phyloP scores from a whole-genome alignment of 1,140 invertebrate species.

The Heliconius eleuchia region DNA sequence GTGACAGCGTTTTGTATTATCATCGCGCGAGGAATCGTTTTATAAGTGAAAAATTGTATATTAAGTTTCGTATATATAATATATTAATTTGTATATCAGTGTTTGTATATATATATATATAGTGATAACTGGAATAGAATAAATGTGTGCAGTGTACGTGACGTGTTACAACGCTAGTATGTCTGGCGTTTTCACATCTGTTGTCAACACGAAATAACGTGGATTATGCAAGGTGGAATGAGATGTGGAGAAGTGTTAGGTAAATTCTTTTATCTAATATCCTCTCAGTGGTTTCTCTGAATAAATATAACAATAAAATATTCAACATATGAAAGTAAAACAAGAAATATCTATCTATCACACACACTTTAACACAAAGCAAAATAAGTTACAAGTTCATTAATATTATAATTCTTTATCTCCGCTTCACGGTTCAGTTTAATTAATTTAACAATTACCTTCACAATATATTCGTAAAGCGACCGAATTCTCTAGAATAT shows the following conservation, averaged over 20 bases:
- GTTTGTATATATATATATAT: slow-evolving; percentile 15
- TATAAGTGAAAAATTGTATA: slow-evolving; percentile 73
- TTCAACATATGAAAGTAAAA: background rate
- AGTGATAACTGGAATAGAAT: slow-evolving; percentile 39
- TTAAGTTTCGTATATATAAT: slow-evolving; percentile 58
- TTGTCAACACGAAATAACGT: slow-evolving; percentile 76
- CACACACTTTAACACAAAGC: slow-evolving; percentile 10
- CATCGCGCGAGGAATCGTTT: slow-evolving; percentile 62
- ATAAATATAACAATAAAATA: background rate
- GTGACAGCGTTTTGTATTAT: slow-evolving; percentile 71
- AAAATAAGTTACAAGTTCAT: background rate
- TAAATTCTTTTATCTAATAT: slow-evolving; percentile 50
- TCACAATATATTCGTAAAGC: background rate
- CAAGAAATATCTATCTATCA: background rate
- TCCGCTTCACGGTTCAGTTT: background rate
- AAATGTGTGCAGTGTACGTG: slow-evolving; percentile 58
- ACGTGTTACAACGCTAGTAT: slow-evolving; percentile 53
- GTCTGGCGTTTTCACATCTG: slow-evolving; percentile 65
- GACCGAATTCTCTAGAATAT: slow-evolving; percentile 3
- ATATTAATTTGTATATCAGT: slow-evolving; percentile 46
- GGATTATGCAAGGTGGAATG: slow-evolving; percentile 78
- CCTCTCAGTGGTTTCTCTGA: background rate
- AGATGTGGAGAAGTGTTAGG: slow-evolving; percentile 73
- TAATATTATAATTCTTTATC: background rate
- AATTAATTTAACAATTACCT: background rate